These are phyloP conservation scores for Urocitellus parryii DNA, from an alignment of 2,113 vertebrate species.

Conservation along the genomic window DNA sequence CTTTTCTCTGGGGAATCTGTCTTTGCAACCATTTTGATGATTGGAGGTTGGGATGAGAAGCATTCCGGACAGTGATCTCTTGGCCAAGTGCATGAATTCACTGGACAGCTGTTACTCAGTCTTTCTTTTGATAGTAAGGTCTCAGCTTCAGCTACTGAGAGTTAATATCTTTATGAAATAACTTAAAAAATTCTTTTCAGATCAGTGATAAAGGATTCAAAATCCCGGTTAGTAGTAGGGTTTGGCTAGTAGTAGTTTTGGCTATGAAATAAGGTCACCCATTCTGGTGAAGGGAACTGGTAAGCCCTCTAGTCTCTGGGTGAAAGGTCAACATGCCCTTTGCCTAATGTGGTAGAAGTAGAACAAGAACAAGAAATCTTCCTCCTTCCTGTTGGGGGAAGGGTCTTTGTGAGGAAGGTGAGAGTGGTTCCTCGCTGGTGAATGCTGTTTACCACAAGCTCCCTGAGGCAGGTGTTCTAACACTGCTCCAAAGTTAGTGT, in stretches of 20 bases:
- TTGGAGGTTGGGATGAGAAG: neutral
- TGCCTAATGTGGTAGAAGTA: neutral
- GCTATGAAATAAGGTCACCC: neutral
- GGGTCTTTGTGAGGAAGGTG: neutral
- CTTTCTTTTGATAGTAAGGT: constrained; percentile 12
- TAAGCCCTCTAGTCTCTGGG: neutral
- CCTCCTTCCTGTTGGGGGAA: neutral
- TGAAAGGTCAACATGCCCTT: neutral
- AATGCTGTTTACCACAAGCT: neutral
- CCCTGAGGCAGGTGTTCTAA: neutral
- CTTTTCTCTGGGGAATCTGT: neutral
- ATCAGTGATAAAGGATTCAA: neutral
- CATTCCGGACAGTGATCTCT: neutral
- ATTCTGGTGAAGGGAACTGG: neutral
- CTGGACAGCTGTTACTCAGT: neutral
- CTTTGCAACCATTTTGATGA: neutral
- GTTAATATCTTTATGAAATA: constrained; percentile 26
- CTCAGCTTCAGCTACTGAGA: neutral
- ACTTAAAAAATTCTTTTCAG: neutral
- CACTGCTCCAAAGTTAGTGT: neutral
- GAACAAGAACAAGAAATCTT: neutral
- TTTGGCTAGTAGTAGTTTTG: neutral
- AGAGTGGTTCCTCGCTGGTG: neutral
- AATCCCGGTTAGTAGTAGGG: neutral
- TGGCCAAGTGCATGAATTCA: neutral